Conservation (phyloP, 2,113 vertebrate species). For the Xenopus borealis region DNA sequence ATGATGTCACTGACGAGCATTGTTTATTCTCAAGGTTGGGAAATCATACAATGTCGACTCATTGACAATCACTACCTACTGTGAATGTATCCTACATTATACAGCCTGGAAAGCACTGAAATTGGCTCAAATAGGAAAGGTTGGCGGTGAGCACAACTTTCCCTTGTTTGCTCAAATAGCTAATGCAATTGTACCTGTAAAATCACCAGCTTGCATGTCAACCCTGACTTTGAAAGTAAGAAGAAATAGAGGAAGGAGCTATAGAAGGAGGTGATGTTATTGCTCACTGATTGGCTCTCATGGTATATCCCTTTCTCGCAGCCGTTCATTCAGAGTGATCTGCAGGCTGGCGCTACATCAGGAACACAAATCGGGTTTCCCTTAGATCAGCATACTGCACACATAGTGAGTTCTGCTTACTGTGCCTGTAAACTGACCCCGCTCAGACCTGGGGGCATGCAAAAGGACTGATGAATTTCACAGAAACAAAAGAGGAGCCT, state of each 20-base stretch:
- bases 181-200: too few relatives aligned
- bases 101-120: too few relatives aligned
- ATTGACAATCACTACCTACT: not conserved
- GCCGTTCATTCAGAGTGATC: not conserved
- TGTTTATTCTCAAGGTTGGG: slow-evolving; percentile 31
- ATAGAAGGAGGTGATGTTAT: too few relatives aligned
- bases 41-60: not conserved
- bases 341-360: not conserved
- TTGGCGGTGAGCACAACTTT: too few relatives aligned
- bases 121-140: too few relatives aligned
- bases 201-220: too few relatives aligned
- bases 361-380: not conserved
- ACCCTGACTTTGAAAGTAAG: too few relatives aligned
- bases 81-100: not conserved
- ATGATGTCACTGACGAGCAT: slow-evolving; percentile 28
- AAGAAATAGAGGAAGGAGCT: too few relatives aligned
- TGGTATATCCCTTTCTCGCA: not conserved
- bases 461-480: slow-evolving; percentile 1
- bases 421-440: not conserved
- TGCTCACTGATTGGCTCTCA: too few relatives aligned
- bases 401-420: not conserved
- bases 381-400: not conserved
- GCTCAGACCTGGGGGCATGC: not conserved
- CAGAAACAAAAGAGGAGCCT: slow-evolving; percentile 6
- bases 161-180: too few relatives aligned